These are phyloP conservation scores for Epinephelus fuscoguttatus DNA, from an alignment of 2,113 vertebrate genomes.

Conservation along the genomic window DNA sequence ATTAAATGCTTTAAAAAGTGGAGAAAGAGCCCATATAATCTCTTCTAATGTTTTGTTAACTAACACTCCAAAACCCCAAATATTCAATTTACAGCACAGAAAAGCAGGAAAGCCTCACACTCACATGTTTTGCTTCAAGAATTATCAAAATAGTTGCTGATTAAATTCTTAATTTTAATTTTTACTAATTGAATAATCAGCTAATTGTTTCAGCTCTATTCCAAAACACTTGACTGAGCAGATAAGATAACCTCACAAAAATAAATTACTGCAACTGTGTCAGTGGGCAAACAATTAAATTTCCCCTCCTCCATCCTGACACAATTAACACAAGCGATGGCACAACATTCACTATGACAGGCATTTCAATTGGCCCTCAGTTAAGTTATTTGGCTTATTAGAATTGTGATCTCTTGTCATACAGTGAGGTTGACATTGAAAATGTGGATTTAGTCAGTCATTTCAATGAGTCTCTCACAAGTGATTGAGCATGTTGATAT, in stretches of 20 bases:
- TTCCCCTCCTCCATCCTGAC: conserved; percentile 4
- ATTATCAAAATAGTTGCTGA: background rate
- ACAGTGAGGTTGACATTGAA: background rate
- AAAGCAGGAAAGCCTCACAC: background rate
- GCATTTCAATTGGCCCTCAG: conserved; percentile 9
- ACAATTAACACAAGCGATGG: conserved; percentile 10
- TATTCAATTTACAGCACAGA: background rate
- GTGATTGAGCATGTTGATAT: conserved; percentile 6
- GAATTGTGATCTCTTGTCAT: conserved; percentile 2
- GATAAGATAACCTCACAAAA: background rate
- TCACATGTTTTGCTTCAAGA: background rate
- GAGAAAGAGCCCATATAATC: background rate
- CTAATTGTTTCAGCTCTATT: background rate
- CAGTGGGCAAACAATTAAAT: conserved; percentile 1
- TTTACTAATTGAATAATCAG: background rate
- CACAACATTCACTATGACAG: conserved; percentile 17
- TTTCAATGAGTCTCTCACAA: background rate
- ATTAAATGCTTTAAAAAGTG: background rate
- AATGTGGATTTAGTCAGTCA: conserved; percentile 13
- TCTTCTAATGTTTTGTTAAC: background rate
- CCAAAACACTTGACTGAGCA: conserved; percentile 7
- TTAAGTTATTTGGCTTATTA: conserved; percentile 13
- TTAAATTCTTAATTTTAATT: background rate
- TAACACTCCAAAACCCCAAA: background rate
- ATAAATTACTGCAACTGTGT: conserved; percentile 4